Evolutionary conservation across 2,888 invertebrate genomes (phyloP), one percentile per base, ranked within the genome.

Genomic region (Noctua fimbriata): DNA sequence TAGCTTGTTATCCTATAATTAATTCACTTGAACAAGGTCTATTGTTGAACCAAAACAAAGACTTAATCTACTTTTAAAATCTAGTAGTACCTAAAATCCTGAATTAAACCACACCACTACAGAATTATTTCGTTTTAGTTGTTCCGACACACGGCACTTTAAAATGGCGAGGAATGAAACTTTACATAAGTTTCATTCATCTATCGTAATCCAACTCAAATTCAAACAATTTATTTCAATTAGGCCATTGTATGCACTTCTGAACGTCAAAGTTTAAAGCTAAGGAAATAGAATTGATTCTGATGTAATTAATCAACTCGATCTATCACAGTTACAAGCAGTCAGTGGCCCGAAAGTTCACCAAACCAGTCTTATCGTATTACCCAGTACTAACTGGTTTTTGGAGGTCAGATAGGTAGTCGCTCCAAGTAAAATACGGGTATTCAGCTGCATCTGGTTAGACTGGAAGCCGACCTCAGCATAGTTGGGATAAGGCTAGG

Each of bases 51-150:
- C 44, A 67, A 78, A 60, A 86, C 87, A 87, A 87, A 78, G 78
- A 65, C 72, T 75, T 83, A 81, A 87, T 88, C 86, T 86, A 58
- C 58, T 81, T 87, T 83, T 76, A 81, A 82, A 88, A 86, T 86
- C 83, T 82, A 78, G 69, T 65, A 79, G 41, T 67, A 67, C 36
- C 52, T 67, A 58, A 81, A 83, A 69, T 73, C 73, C 49, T 47
- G 65, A 79, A 83, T 76, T 69, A 71, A 73, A 82, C 63, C 78
- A 74, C 32, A 36, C 67, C 18, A 70, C 81, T 78, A 73, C 52
- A 81, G 14, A 87, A 87, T 84, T 79, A 86, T 85, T 87, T 71
- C 79, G 69, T 73, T 80, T 58, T 74, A 83, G 55, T 76, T 49
- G 24, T 71, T 41, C 52, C 69, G 58, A 80, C 82, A 80, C 21